phyloP scores from a whole-genome alignment of 1,140 invertebrate species.

The Scaptodrosophila lebanonensis region DNA sequence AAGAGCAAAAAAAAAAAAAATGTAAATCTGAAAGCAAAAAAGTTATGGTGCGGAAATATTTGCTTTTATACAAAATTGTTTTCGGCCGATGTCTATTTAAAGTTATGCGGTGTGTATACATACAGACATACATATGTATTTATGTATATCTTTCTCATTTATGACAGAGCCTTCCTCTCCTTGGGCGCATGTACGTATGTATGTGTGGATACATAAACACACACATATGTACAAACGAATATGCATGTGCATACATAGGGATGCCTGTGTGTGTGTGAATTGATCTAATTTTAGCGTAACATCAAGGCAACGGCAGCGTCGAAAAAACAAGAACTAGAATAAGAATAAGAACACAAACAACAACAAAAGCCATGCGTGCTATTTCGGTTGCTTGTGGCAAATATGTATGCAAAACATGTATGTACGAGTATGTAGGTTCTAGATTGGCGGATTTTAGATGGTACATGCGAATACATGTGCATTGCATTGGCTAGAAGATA shows the following conservation, averaged over 20 bases:
- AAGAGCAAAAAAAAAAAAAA: too few species aligned
- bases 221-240: neutral
- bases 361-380: neutral
- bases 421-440: too few species aligned
- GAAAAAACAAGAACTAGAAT: constrained; percentile 33
- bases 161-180: too few species aligned
- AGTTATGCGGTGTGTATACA: neutral
- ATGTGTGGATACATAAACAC: constrained; percentile 6
- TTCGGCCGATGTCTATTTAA: too few species aligned
- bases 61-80: too few species aligned
- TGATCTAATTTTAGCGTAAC: constrained; percentile 53
- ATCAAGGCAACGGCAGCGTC: constrained; percentile 36
- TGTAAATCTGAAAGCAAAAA: too few species aligned
- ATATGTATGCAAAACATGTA: neutral
- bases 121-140: constrained; percentile 2
- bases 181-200: too few species aligned
- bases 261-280: neutral
- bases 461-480: too few species aligned
- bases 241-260: neutral
- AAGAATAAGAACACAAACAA: constrained; percentile 15
- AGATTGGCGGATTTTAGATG: too few species aligned
- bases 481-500: too few species aligned
- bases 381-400: constrained; percentile 14
- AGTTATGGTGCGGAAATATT: too few species aligned
- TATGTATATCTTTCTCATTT: neutral